Base-by-base conservation (phyloP, 2,888 invertebrate species). In the Scaptodrosophila latifasciaeformis region DNA sequence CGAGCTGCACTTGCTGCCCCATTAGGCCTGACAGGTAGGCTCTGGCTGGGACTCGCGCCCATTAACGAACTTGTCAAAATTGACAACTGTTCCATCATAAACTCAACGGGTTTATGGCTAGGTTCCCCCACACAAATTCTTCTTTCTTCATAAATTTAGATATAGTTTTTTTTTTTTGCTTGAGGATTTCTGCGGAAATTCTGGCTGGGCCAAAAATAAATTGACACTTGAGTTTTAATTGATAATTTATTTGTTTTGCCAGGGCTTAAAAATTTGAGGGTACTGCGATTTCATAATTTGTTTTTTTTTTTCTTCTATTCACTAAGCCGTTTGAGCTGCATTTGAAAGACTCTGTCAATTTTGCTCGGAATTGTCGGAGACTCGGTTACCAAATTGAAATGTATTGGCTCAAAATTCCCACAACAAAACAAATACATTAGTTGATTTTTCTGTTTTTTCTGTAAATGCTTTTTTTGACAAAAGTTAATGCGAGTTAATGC, bases 51-150 rank as follows among this genome's bases (percentile, higher is more conserved):
- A 9, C 35, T 44, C 27, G 50, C 46, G 42, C 46, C 62, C 70
- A 70, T 79, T 79, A 82, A 79, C 78, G 71, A 79, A 78, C 79
- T 64, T 81, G 82, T 82, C 82, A 77, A 67, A 81, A 78, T 51
- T 82, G 82, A 82, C 82, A 81, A 82, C 75, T 79, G 68, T 76
- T 76, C 61, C 67, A 66, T 76, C 82, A 81, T 82, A 81, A 82
- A 82, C 62, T 69, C 66, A 43, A 40, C 58, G 67, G 82, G 76
- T 68, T 81, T 80, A 82, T 79, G 72, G 69, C 18, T 24, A 7
- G 24, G 4, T 7, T n/a, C n/a, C n/a, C n/a, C n/a, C n/a, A n/a
- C n/a, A n/a, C n/a, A n/a, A n/a, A n/a, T n/a, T n/a, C n/a, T n/a
- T n/a, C n/a, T n/a, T n/a, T n/a, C n/a, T 60, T 31, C 59, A 64